Evolutionary conservation across 1,140 invertebrate species (phyloP).

Genomic region (Calycopis cecrops): DNA sequence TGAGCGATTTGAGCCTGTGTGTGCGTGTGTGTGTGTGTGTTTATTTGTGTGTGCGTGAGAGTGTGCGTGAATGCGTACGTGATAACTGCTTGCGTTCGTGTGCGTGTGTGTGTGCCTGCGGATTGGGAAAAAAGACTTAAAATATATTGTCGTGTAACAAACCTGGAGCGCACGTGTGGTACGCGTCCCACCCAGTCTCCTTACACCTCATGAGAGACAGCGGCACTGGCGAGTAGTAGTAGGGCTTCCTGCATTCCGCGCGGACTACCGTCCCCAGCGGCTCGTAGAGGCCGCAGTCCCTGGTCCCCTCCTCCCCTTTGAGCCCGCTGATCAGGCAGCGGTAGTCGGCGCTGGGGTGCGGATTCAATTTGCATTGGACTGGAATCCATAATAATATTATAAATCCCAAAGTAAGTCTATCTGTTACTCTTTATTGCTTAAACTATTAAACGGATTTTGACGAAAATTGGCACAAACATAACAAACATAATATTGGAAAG

Average conservation of each 20-base stretch:
- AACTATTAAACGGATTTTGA: no score
- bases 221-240: slow-evolving; percentile 31
- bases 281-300: slow-evolving; percentile 31
- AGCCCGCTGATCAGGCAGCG: slow-evolving; percentile 25
- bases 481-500: no score
- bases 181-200: slow-evolving; percentile 47
- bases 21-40: no score
- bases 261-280: slow-evolving; percentile 28
- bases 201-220: slow-evolving; percentile 39
- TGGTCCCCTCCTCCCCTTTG: slow-evolving; percentile 14
- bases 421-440: no score
- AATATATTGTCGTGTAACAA: slow-evolving; percentile 6
- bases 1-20: no score
- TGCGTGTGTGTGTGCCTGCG: no score
- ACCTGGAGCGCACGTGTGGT: slow-evolving; percentile 35
- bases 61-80: no score
- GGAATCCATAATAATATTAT: slow-evolving; percentile 3
- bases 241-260: slow-evolving; percentile 28
- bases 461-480: no score
- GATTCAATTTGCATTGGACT: slow-evolving; percentile 31
- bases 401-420: not conserved
- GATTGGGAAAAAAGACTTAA: no score
- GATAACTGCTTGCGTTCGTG: no score
- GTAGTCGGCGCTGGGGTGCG: slow-evolving; percentile 31
- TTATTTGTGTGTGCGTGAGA: no score